Evolutionary conservation across 2,113 vertebrate genomes (phyloP).

Genomic region (Tragelaphus scriptus): DNA sequence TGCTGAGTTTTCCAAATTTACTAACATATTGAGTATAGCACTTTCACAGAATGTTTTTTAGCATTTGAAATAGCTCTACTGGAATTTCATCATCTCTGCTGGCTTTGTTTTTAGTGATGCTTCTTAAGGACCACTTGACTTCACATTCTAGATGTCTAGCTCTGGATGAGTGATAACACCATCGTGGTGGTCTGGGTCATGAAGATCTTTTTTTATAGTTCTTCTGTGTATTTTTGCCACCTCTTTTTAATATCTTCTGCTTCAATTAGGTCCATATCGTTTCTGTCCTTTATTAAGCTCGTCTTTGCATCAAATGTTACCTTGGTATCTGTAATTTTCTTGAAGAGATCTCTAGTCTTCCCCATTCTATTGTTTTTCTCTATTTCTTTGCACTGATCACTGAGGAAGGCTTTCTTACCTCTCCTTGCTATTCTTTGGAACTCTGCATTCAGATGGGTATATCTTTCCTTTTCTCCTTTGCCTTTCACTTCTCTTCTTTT

Average conservation of each 20-base stretch:
- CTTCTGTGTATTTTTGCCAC: neutral
- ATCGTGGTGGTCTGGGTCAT: neutral
- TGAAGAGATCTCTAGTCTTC: neutral
- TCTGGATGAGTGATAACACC: neutral
- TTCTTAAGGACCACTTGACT: neutral
- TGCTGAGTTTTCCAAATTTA: neutral
- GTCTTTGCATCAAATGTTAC: neutral
- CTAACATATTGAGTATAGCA: neutral
- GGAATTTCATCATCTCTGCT: neutral
- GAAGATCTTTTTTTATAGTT: neutral
- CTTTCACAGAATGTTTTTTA: neutral
- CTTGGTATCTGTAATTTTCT: neutral
- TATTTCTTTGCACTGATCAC: neutral
- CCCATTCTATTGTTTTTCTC: neutral
- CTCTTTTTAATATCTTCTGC: neutral
- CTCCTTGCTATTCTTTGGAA: neutral
- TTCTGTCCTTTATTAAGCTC: neutral
- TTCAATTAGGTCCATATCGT: neutral
- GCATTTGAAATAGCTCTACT: neutral
- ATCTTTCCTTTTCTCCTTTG: neutral
- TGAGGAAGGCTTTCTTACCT: neutral
- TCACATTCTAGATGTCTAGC: neutral
- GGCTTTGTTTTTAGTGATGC: neutral
- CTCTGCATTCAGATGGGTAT: neutral
- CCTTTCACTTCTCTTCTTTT: neutral